Evolutionary conservation across 2,797 vertebrate species (phyloP).

Genomic region (Malurus splendens): DNA sequence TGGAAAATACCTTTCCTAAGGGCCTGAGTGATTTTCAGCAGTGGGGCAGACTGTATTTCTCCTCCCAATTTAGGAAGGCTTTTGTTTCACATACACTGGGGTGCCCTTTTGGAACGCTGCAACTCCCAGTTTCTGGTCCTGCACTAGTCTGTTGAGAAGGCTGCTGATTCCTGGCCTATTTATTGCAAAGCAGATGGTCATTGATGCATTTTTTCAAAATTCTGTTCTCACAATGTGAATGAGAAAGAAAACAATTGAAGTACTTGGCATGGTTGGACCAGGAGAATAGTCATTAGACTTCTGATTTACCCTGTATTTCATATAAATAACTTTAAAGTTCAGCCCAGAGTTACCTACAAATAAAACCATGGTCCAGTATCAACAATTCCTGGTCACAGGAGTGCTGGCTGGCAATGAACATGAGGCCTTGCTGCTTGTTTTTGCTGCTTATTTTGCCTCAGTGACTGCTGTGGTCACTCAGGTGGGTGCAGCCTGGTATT

Average conservation of each 20-base stretch:
- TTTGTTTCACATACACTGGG: not conserved
- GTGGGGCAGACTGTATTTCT: not conserved
- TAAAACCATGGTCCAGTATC: not conserved
- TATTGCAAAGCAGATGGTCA: not conserved
- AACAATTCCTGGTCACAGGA: not conserved
- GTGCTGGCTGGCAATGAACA: not conserved
- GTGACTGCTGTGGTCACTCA: not conserved
- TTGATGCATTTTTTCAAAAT: not conserved
- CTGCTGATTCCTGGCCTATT: not conserved
- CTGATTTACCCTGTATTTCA: not conserved
- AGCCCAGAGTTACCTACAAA: not conserved
- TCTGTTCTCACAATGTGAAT: not conserved
- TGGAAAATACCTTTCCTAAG: not conserved
- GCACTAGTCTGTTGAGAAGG: not conserved
- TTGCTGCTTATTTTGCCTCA: not conserved
- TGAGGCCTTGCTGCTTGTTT: not conserved
- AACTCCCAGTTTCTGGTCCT: not conserved
- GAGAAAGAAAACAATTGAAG: not conserved
- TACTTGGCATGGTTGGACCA: not conserved
- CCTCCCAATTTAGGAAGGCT: not conserved
- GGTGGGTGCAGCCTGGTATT: not conserved
- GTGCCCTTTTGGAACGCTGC: not conserved
- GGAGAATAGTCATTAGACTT: not conserved
- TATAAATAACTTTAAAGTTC: not conserved
- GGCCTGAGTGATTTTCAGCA: not conserved